Evolutionary conservation across 2,797 vertebrate genomes (phyloP), one percentile per base, ranked within the genome.

Genomic region (Kryptopterus vitreolus): DNA sequence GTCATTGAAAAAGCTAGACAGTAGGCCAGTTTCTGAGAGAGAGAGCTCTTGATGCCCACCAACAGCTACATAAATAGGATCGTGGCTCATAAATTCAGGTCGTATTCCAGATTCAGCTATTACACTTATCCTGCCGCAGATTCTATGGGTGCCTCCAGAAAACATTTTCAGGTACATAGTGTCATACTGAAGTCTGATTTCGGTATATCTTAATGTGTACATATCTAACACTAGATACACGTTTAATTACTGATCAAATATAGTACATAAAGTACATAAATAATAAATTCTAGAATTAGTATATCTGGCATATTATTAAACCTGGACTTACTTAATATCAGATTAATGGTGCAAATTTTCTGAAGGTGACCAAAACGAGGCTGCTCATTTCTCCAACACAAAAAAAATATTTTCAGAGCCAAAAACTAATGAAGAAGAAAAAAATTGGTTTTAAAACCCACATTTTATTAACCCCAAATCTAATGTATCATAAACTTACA

Each of bases 51-150:
- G 22, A 71, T 18, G 31, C 16, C 62, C 18, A 66, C 46, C 26
- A 4, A 71, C 65, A 70, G 73, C 53, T 75, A 66, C 73, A 52
- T 53, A 55, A 31, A 62, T 83, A 61, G 73, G 38, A 46, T 66
- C 68, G 50, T 46, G 43, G 15, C 43, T 81, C 77, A 77, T 84
- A 79, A 82, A 83, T 78, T 61, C 55, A 83, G 66, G 72, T 62
- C 24, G 9, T 73, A 68, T 82, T 82, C 58, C 71, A 72, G 57
- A 59, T 35, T 85, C 68, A 80, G 69, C 73, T 50, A 70, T 77
- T 31, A n/a, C 35, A n/a, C n/a, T 77, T 43, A 53, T 46, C 53
- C 68, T 65, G 11, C 65, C 76, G 55, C 70, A 73, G 70, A 76
- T 78, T 83, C 73, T 55, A 3, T 12, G 20, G 59, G 35, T 71